phyloP scores from a whole-genome alignment of 92 coral and sea anemone species.

The Phenganax marumi region DNA sequence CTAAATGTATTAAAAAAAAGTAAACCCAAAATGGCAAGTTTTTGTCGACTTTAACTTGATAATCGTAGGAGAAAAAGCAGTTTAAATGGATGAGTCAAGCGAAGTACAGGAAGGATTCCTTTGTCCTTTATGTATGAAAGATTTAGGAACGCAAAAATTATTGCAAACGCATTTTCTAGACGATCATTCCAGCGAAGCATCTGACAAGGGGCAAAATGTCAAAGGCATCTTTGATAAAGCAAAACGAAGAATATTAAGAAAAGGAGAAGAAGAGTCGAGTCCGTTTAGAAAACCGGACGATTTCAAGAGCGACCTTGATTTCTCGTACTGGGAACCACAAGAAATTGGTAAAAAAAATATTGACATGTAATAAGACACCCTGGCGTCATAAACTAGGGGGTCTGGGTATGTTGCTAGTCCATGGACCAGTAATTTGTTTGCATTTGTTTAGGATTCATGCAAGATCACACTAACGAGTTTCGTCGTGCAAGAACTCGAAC shows the following conservation, averaged over 20 bases:
- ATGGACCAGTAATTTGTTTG: background rate
- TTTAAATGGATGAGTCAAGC: constrained; percentile 9
- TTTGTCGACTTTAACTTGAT: background rate
- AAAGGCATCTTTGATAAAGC: constrained; percentile 95
- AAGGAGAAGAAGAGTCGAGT: constrained; percentile 50
- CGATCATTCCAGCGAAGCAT: constrained; percentile 75
- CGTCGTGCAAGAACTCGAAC: constrained; percentile 82
- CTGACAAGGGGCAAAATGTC: constrained; percentile 64
- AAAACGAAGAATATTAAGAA: constrained; percentile 79
- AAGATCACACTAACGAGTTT: constrained; percentile 70
- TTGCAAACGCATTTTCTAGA: constrained; percentile 86
- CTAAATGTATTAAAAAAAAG: background rate
- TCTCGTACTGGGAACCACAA: constrained; percentile 90
- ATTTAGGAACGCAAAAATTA: constrained; percentile 61
- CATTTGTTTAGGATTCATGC: constrained; percentile 59
- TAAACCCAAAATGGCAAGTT: background rate
- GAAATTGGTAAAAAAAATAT: constrained; percentile 69
- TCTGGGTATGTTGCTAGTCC: background rate
- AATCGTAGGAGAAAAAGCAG: background rate
- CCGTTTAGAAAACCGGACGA: constrained; percentile 15
- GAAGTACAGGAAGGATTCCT: constrained; percentile 88
- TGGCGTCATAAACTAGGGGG: background rate
- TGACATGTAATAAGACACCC: background rate
- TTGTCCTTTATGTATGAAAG: constrained; percentile 93
- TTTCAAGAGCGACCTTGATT: constrained; percentile 65